Conservation (phyloP, 2,113 vertebrate species). For the Leuciscus idus region DNA sequence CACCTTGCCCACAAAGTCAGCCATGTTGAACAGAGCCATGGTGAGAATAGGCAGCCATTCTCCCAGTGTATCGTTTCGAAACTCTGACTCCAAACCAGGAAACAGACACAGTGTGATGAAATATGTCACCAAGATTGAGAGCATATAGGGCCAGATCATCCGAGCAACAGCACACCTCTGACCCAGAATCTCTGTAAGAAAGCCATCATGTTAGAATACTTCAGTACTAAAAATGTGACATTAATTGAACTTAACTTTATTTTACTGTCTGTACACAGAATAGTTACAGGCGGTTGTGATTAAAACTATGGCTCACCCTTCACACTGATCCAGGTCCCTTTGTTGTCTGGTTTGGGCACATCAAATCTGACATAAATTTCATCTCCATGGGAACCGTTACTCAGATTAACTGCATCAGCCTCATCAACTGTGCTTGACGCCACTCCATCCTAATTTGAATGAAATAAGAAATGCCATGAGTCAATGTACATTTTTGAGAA, state of each 20-base stretch:
- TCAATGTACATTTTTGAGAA: background rate
- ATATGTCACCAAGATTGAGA: constrained; percentile 93
- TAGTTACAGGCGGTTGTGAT: background rate
- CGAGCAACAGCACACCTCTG: constrained; percentile 90
- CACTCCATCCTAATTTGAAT: constrained; percentile 36
- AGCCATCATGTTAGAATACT: background rate
- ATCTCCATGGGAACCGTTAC: constrained; percentile 51
- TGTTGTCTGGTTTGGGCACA: constrained; percentile 78
- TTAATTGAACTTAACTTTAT: background rate
- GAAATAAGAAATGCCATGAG: background rate
- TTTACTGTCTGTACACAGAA: background rate
- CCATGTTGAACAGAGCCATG: constrained; percentile 99
- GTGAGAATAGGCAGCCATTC: constrained; percentile 97
- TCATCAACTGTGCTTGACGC: constrained; percentile 69
- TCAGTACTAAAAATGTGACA: too few relatives aligned
- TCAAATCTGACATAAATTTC: constrained; percentile 88
- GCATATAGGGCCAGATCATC: constrained; percentile 96
- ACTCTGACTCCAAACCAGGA: constrained; percentile 93
- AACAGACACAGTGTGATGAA: constrained; percentile 96
- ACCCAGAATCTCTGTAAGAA: constrained; percentile 84
- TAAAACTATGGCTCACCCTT: constrained; percentile 73
- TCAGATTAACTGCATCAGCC: constrained; percentile 17
- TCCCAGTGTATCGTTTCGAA: constrained; percentile 85
- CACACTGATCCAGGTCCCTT: constrained; percentile 86
- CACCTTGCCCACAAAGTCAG: constrained; percentile 96